phyloP scores from a whole-genome alignment of 1,140 invertebrate species.

The Nymphalis io region DNA sequence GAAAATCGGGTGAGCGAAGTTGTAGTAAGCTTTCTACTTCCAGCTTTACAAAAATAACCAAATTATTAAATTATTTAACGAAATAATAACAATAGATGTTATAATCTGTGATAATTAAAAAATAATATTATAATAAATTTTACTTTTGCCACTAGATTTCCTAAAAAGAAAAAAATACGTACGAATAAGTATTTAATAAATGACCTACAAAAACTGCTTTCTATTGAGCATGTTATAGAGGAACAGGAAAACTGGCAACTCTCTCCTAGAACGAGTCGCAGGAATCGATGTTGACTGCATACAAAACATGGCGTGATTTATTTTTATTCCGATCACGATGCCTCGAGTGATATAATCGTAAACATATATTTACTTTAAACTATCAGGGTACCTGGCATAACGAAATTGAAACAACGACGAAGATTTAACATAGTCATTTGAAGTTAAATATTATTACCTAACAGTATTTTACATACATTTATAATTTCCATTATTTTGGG shows the following conservation, averaged over 20 bases:
- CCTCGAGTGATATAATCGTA: constrained; percentile 1
- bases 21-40: not conserved
- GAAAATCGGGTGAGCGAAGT: too few relatives aligned
- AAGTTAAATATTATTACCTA: too few relatives aligned
- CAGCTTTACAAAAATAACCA: not conserved
- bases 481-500: too few relatives aligned
- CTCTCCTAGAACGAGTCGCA: constrained; percentile 59
- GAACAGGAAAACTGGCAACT: constrained; percentile 66
- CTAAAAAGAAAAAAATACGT: not conserved
- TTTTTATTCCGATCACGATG: constrained; percentile 16
- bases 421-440: too few relatives aligned
- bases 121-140: not conserved
- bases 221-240: constrained; percentile 44
- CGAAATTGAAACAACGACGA: too few relatives aligned
- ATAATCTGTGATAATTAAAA: not conserved
- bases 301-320: constrained; percentile 47
- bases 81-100: not conserved
- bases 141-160: not conserved
- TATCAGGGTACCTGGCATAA: not conserved
- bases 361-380: constrained; percentile 9
- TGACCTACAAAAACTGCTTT: constrained; percentile 36
- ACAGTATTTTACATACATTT: too few relatives aligned
- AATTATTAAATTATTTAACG: not conserved
- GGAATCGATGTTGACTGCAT: constrained; percentile 55
- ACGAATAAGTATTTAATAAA: constrained; percentile 2